Conservation (phyloP, 2,888 invertebrate species). For the Drosophila conformis region DNA sequence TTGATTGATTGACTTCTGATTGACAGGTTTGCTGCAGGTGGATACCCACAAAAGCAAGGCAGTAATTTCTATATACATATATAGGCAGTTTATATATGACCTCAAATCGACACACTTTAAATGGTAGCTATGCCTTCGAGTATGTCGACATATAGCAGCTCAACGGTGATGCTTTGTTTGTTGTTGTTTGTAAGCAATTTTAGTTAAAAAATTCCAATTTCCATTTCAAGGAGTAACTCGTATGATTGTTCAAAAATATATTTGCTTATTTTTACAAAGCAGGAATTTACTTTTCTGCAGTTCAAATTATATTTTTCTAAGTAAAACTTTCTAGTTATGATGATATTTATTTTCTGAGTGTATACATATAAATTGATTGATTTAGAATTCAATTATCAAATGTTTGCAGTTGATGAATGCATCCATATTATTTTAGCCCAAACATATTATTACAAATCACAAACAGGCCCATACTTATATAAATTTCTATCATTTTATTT, state of each 20-base stretch:
- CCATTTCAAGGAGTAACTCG: too few relatives aligned
- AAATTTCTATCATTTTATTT: neutral
- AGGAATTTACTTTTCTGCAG: neutral
- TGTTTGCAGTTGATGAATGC: neutral
- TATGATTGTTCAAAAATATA: too few relatives aligned
- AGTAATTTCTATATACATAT: neutral
- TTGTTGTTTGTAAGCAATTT: neutral
- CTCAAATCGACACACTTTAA: neutral
- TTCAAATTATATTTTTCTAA: too few relatives aligned
- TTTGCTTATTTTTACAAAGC: neutral
- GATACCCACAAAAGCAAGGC: neutral
- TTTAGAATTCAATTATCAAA: neutral
- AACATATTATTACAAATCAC: neutral
- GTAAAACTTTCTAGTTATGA: neutral
- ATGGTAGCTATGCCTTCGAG: neutral
- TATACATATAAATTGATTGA: neutral
- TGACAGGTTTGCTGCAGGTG: constrained; percentile 5
- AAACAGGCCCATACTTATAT: neutral
- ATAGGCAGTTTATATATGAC: neutral
- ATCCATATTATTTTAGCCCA: neutral
- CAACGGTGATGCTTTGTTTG: neutral
- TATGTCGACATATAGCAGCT: neutral
- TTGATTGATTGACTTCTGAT: constrained; percentile 69
- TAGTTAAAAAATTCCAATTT: neutral
- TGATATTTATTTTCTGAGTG: neutral